These are phyloP conservation scores for Esperia sulphurella DNA, from an alignment of 2,888 invertebrate genomes.

Conservation along the genomic window DNA sequence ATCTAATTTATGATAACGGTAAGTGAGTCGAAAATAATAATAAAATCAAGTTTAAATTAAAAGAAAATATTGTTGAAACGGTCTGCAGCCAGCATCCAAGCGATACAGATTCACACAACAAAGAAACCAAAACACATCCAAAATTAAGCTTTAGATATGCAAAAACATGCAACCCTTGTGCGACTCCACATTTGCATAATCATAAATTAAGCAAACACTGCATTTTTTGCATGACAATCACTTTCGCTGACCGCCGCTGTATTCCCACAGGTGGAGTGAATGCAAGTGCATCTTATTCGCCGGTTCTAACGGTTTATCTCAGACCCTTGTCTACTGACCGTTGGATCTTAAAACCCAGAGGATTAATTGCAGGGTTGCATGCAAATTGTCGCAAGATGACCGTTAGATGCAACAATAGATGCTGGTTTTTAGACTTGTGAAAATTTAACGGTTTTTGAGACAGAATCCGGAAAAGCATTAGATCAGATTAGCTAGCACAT, in stretches of 20 bases:
- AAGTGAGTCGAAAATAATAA: not conserved
- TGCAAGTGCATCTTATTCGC: conserved; percentile 49
- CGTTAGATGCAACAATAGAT: conserved; percentile 9
- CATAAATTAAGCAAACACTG: conserved; percentile 52
- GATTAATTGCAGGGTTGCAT: conserved; percentile 24
- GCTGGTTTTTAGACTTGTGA: conserved; percentile 9
- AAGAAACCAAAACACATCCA: conserved; percentile 10
- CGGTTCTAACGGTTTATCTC: conserved; percentile 49
- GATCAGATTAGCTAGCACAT: not conserved
- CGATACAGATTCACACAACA: not conserved
- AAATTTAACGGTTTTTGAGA: conserved; percentile 8
- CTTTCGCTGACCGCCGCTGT: conserved; percentile 28
- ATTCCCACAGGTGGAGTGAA: conserved; percentile 46
- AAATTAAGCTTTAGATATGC: conserved; percentile 29
- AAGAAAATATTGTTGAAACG: not conserved
- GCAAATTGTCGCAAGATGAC: conserved; percentile 12
- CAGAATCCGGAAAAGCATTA: not conserved
- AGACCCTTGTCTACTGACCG: conserved; percentile 37
- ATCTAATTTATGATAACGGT: not conserved
- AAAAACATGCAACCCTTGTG: conserved; percentile 38
- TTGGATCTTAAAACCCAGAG: conserved; percentile 31
- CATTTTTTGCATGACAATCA: conserved; percentile 54
- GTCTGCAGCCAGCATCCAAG: not conserved
- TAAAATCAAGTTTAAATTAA: not conserved
- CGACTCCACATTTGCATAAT: conserved; percentile 56